phyloP scores from a whole-genome alignment of 2,113 vertebrate species.

The Galeopterus variegatus region DNA sequence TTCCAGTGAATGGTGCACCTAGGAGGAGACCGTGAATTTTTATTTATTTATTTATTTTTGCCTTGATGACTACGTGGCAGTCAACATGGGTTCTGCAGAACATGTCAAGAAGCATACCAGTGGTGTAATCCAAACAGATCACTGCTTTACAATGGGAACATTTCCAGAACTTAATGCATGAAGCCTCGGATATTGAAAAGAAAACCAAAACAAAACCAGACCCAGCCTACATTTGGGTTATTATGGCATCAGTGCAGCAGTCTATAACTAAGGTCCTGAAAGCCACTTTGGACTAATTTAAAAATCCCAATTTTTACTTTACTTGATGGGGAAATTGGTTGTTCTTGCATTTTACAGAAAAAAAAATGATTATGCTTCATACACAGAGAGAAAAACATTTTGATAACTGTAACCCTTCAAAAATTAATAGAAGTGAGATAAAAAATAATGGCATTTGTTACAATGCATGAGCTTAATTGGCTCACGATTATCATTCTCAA shows the following conservation, averaged over 20 bases:
- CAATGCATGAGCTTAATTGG: too few species aligned
- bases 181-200: constrained; percentile 95
- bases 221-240: constrained; percentile 93
- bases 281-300: constrained; percentile 94
- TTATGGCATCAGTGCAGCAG: constrained; percentile 96
- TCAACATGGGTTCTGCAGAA: constrained; percentile 94
- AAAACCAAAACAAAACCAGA: constrained; percentile 87
- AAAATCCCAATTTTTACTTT: constrained; percentile 96
- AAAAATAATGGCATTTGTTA: too few species aligned
- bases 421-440: constrained; percentile 91
- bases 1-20: constrained; percentile 99
- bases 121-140: constrained; percentile 92
- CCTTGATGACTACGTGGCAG: constrained; percentile 99
- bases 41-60: constrained; percentile 89
- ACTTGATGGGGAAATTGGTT: constrained; percentile 96
- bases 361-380: constrained; percentile 98
- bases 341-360: constrained; percentile 98
- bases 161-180: constrained; percentile 94
- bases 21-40: constrained; percentile 98
- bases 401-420: constrained; percentile 95
- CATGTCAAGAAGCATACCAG: constrained; percentile 93
- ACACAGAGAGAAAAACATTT: constrained; percentile 96
- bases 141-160: constrained; percentile 98
- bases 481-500: too few species aligned
- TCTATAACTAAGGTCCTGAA: constrained; percentile 92